These are phyloP conservation scores for Mus pahari DNA, from an alignment of 2,113 vertebrate genomes.

Conservation along the genomic window DNA sequence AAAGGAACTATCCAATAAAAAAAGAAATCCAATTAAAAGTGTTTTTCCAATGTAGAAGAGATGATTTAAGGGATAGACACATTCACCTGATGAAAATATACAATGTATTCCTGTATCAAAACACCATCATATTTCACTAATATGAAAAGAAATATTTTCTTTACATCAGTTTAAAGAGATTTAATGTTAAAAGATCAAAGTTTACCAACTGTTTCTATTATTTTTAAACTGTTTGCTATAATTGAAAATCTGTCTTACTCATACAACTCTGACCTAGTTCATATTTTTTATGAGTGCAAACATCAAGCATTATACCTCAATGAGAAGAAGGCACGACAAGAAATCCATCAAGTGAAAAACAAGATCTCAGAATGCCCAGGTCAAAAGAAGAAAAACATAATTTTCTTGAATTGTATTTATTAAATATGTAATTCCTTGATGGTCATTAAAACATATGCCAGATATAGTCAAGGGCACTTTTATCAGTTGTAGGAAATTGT, in stretches of 20 bases:
- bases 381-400: constrained; percentile 39
- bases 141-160: background rate
- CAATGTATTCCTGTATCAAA: background rate
- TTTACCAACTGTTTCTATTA: background rate
- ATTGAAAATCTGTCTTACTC: background rate
- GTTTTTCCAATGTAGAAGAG: too few species aligned
- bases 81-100: background rate
- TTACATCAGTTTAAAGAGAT: too few species aligned
- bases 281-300: background rate
- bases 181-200: background rate
- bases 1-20: too few species aligned
- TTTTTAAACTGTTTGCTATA: background rate
- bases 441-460: background rate
- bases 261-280: background rate
- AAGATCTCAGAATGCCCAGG: background rate
- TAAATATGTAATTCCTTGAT: background rate
- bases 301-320: background rate
- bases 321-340: background rate
- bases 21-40: too few species aligned
- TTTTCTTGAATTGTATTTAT: background rate
- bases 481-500: constrained; percentile 55
- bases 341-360: background rate
- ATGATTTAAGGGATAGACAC: background rate
- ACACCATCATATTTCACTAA: background rate
- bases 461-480: background rate